A percentile compares a stretch with the other conserved stretches of the same genome.
These are phyloP conservation scores for Cantharis rufa DNA, from an alignment of 2,888 invertebrate species.

Conservation along the genomic window DNA sequence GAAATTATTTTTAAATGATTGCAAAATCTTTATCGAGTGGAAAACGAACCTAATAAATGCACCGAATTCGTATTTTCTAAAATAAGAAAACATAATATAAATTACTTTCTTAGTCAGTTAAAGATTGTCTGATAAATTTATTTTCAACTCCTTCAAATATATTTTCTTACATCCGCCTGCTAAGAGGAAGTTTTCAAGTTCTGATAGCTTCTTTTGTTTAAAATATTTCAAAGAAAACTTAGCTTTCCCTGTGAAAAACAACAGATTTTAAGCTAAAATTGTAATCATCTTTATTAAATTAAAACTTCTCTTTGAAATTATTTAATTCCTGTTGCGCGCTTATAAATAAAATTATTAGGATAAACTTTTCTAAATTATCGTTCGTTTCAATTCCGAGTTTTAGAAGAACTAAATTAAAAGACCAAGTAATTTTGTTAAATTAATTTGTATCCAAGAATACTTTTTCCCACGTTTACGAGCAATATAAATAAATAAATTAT, in stretches of 20 bases:
- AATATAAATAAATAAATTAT: not conserved
- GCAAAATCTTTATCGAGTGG: not conserved
- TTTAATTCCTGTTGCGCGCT: not conserved
- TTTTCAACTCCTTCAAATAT: not conserved
- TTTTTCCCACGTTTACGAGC: too few species aligned
- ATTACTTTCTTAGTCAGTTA: not conserved
- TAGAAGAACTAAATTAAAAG: not conserved
- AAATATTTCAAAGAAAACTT: slow-evolving; percentile 4
- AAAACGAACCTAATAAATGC: not conserved
- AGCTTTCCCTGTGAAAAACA: slow-evolving; percentile 6
- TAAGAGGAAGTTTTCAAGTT: slow-evolving; percentile 6
- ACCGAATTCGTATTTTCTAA: not conserved
- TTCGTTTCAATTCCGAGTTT: not conserved
- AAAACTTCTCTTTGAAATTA: not conserved
- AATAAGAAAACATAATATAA: not conserved
- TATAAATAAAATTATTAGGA: not conserved
- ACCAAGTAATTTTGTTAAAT: not conserved
- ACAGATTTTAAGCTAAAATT: slow-evolving; percentile 10
- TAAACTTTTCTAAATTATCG: not conserved
- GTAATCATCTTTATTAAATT: slow-evolving; percentile 10
- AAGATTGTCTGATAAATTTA: not conserved
- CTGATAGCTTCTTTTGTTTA: slow-evolving; percentile 2
- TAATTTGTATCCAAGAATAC: not conserved
- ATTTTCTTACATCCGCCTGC: not conserved
- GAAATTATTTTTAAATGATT: not conserved